Conservation (phyloP, 2,888 invertebrate genomes). For the Dolichopus griseipennis region DNA sequence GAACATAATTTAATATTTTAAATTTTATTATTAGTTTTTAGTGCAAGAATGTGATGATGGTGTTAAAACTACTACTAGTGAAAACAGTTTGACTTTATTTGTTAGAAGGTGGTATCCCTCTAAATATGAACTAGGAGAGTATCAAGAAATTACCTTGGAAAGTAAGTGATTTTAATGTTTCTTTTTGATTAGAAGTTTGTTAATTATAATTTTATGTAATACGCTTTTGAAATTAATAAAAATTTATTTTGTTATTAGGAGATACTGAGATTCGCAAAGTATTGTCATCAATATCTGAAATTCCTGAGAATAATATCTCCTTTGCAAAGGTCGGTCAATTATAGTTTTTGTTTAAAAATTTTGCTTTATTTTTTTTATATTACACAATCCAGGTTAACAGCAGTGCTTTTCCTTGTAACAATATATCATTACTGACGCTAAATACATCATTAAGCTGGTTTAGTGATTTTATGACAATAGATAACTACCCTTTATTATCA, state of each 20-base stretch:
- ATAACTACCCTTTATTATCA: slow-evolving; percentile 50
- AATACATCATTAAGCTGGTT: slow-evolving; percentile 56
- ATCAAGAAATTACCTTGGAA: slow-evolving; percentile 52
- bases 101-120: slow-evolving; percentile 52
- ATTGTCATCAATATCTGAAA: slow-evolving; percentile 48
- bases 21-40: slow-evolving; percentile 31
- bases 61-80: slow-evolving; percentile 40
- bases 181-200: too few species aligned
- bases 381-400: slow-evolving; percentile 29
- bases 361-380: neutral
- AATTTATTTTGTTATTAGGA: slow-evolving; percentile 27
- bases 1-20: too few species aligned
- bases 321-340: slow-evolving; percentile 46
- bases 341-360: neutral
- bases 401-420: slow-evolving; percentile 53
- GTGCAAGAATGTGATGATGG: slow-evolving; percentile 40
- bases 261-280: slow-evolving; percentile 46
- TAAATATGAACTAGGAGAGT: slow-evolving; percentile 46
- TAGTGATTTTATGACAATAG: slow-evolving; percentile 45
- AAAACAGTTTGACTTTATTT: slow-evolving; percentile 49
- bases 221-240: too few species aligned
- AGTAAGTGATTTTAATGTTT: slow-evolving; percentile 37
- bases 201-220: too few species aligned
- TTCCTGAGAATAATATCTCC: slow-evolving; percentile 54
- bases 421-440: slow-evolving; percentile 51